Base-by-base conservation (phyloP, 2,113 vertebrate genomes). In the Chaenocephalus aceratus region DNA sequence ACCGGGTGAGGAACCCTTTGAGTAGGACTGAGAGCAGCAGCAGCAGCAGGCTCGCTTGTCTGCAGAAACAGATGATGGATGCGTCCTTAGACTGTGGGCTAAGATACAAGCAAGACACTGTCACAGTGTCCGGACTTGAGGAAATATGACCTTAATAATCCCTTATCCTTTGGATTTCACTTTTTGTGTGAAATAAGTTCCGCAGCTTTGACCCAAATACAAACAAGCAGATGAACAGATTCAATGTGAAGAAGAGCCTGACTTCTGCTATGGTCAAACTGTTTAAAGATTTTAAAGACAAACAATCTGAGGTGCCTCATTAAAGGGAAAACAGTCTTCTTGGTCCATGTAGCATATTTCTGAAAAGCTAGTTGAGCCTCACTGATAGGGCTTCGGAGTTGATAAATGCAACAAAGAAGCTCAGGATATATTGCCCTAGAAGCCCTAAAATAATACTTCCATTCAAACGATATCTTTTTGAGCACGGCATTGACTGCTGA, bases 1-100 rank as follows among this genome's bases (percentile, higher is more conserved):
- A 88, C 69, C 49, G 21, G 74, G 52, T 72, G 63, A 75, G 65
- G 60, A 85, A 76, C 57, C 36, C 52, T 58, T 51, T 73, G 58
- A 52, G 73, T 69, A 15, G 48, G 49, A 86, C 48, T 59, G 72
- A 79, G 36, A 79, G 36, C 36, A 41, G 60, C 65, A 44, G 60
- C 65, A 44, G 73, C 74, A 79, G 77, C 72, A 61, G 60, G 48
- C 41, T 65, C 61, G 60, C 70, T 21, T 21, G 41, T 36, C 75
- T 67, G 70, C 77, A 63, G 53, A 53, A 86, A 62, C 73, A 85
- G 76, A 62, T 86, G 86, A 81, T 88, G 84, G 79, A 92, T 88
- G 58, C 80, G 49, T 86, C 77, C 34, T 80, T 63, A 65, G 70
- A 83, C 75, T 76, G 59, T 48, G 34, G 65, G 34, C 69, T 64